A percentile compares a stretch with the other conserved stretches of the same genome.
phyloP scores from a whole-genome alignment of 2,797 vertebrate genomes.

The Macrochelys suwanniensis region DNA sequence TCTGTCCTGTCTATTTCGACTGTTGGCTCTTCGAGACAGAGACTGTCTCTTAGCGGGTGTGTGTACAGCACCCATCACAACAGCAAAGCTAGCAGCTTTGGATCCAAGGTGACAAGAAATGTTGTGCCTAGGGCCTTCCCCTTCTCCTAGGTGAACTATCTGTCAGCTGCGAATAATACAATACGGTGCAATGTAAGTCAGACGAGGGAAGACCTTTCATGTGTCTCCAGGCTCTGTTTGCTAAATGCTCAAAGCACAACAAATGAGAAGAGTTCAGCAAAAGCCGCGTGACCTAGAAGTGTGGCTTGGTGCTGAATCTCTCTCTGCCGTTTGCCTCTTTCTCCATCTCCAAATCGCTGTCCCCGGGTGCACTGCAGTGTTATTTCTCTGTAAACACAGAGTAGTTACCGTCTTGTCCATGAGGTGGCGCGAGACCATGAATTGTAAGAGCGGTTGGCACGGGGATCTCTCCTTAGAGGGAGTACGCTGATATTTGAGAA shows the following conservation, averaged over 20 bases:
- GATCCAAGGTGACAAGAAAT: not conserved
- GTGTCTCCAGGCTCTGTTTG: not conserved
- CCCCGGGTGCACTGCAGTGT: not conserved
- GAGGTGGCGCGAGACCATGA: conserved; percentile 66
- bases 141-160: not conserved
- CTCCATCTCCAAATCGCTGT: not conserved
- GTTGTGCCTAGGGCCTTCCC: not conserved
- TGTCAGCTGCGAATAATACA: not conserved
- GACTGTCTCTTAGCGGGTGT: not conserved
- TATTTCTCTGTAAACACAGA: not conserved
- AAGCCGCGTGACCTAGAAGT: not conserved
- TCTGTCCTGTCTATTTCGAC: not conserved
- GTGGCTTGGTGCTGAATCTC: not conserved
- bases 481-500: not conserved
- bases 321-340: not conserved
- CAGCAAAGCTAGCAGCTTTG: not conserved
- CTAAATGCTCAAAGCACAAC: not conserved
- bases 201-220: not conserved
- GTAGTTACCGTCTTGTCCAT: conserved; percentile 32
- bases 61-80: not conserved
- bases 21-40: not conserved
- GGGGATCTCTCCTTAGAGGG: not conserved
- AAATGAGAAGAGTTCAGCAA: not conserved
- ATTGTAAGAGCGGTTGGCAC: not conserved
- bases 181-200: not conserved